These are phyloP conservation scores for Priocnemis perturbator DNA, from an alignment of 2,888 invertebrate genomes.

Conservation along the genomic window DNA sequence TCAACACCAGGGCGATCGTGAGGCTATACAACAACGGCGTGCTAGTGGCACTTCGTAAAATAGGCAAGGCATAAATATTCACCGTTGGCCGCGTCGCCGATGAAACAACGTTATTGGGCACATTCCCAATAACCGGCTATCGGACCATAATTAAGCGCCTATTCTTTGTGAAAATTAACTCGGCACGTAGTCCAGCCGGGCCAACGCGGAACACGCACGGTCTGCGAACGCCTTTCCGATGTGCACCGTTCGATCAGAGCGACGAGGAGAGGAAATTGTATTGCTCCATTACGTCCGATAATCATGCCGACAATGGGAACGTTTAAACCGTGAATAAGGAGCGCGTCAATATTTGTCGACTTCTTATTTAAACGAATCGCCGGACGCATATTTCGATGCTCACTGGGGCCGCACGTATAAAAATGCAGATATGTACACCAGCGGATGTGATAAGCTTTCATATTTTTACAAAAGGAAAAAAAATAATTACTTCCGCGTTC, in stretches of 20 bases:
- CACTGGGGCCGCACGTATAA: no score
- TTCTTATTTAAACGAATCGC: no score
- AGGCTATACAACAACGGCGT: conserved; percentile 19
- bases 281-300: no score
- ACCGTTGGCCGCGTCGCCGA: conserved; percentile 28
- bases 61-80: conserved; percentile 55
- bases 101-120: conserved; percentile 60
- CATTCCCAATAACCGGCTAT: conserved; percentile 55
- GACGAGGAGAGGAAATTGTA: no score
- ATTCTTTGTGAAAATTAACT: conserved; percentile 55
- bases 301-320: no score
- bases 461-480: no score
- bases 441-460: no score
- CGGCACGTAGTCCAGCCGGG: conserved; percentile 1
- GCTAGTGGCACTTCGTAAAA: conserved; percentile 57
- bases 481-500: no score
- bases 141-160: conserved; percentile 55
- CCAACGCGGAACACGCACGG: conserved; percentile 8
- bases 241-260: neutral
- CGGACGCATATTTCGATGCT: no score
- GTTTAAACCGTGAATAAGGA: no score
- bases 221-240: conserved; percentile 26
- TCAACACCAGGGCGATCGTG: neutral
- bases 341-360: no score
- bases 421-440: no score